phyloP scores from a whole-genome alignment of 2,797 vertebrate genomes.

The Chiropotes sagulatus region DNA sequence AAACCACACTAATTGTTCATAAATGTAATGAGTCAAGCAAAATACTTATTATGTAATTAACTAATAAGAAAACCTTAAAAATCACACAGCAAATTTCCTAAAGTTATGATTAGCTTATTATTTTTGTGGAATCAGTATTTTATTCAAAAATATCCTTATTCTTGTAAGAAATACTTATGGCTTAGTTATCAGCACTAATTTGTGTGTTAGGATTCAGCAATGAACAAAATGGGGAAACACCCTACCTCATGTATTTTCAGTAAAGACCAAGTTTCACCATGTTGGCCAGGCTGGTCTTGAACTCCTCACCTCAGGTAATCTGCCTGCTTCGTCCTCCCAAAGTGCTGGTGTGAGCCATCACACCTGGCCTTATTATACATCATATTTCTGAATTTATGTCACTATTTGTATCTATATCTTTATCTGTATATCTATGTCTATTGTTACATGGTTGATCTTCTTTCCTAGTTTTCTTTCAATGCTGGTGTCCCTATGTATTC shows the following conservation, averaged over 20 bases:
- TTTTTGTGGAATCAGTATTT: background rate
- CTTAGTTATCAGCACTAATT: background rate
- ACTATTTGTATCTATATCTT: background rate
- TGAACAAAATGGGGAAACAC: background rate
- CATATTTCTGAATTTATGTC: background rate
- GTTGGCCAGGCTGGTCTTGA: background rate
- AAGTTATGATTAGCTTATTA: background rate
- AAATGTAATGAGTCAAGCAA: background rate
- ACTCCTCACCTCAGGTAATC: background rate
- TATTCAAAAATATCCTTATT: constrained; percentile 3
- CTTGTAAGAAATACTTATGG: background rate
- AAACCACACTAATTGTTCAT: background rate
- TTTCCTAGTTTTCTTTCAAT: background rate
- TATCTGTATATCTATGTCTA: background rate
- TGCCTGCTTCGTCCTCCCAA: background rate
- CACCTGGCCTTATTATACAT: background rate
- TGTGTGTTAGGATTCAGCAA: background rate
- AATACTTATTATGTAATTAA: background rate
- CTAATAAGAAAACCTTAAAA: background rate
- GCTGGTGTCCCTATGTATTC: background rate
- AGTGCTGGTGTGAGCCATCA: background rate
- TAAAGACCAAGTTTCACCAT: background rate
- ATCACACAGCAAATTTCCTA: background rate
- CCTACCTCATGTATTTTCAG: background rate
- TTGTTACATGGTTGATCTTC: background rate